A percentile compares a stretch with the other conserved stretches of the same genome.
Evolutionary conservation across 1,140 invertebrate genomes (phyloP).

Genomic region (Caenorhabditis latens): DNA sequence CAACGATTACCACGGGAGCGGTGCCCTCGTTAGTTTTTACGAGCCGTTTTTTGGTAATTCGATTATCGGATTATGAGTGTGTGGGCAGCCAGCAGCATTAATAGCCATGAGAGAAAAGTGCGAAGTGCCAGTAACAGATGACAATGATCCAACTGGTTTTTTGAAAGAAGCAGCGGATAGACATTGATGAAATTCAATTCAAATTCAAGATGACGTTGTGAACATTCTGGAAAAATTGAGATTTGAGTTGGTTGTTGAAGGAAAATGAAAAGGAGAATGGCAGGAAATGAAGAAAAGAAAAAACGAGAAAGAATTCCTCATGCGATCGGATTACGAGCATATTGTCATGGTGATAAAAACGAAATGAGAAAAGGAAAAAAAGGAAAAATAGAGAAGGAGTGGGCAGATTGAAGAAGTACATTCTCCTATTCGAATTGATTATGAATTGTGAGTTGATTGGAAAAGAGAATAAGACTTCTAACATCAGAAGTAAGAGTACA

Average conservation of each 20-base stretch:
- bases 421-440: background rate
- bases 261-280: background rate
- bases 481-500: background rate
- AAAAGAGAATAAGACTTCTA: background rate
- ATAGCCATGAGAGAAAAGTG: constrained; percentile 2
- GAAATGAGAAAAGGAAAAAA: background rate
- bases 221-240: constrained; percentile 1
- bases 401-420: background rate
- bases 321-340: constrained; percentile 33
- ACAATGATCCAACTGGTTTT: constrained; percentile 42
- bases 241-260: background rate
- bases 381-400: background rate
- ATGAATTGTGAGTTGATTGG: constrained; percentile 42
- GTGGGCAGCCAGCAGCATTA: background rate
- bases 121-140: constrained; percentile 35
- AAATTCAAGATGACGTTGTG: background rate
- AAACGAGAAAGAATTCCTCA: background rate
- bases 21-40: constrained; percentile 35
- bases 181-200: background rate
- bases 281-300: background rate
- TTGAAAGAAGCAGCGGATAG: background rate
- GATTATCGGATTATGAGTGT: constrained; percentile 44
- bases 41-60: background rate
- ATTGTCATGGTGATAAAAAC: constrained; percentile 15
- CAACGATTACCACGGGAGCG: background rate